phyloP scores from a whole-genome alignment of 1,140 invertebrate species.

The Sycobia sp. region DNA sequence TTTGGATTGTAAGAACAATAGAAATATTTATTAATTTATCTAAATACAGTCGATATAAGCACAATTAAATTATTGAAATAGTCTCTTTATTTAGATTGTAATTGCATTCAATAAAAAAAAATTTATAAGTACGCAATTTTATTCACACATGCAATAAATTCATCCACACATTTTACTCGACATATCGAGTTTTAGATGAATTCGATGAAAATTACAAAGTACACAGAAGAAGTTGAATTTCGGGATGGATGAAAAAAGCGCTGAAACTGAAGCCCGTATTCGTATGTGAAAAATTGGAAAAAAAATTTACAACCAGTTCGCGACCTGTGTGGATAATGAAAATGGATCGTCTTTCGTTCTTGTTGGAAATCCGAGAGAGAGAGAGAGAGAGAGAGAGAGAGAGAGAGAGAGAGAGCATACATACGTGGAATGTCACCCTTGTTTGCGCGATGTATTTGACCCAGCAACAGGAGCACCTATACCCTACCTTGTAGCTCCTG shows the following conservation, averaged over 20 bases:
- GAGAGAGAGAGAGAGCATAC: constrained; percentile 8
- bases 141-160: too few relatives aligned
- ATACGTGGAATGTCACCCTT: constrained; percentile 49
- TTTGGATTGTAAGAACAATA: too few relatives aligned
- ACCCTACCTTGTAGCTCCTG: constrained; percentile 38
- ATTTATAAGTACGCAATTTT: too few relatives aligned
- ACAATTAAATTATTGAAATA: too few relatives aligned
- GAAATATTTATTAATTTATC: too few relatives aligned
- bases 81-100: background rate
- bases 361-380: background rate
- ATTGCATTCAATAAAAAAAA: background rate
- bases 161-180: constrained; percentile 1
- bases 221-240: constrained; percentile 1
- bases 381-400: background rate
- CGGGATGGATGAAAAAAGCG: constrained; percentile 26
- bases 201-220: constrained; percentile 3
- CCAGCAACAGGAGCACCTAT: constrained; percentile 28
- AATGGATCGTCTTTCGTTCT: constrained; percentile 26
- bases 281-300: constrained; percentile 9
- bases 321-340: constrained; percentile 26
- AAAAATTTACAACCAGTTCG: constrained; percentile 19
- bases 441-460: constrained; percentile 50
- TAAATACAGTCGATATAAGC: too few relatives aligned
- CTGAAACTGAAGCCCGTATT: constrained; percentile 1
- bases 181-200: background rate